Evolutionary conservation across 2,797 vertebrate genomes (phyloP).

Genomic region (Pelodytes ibericus): DNA sequence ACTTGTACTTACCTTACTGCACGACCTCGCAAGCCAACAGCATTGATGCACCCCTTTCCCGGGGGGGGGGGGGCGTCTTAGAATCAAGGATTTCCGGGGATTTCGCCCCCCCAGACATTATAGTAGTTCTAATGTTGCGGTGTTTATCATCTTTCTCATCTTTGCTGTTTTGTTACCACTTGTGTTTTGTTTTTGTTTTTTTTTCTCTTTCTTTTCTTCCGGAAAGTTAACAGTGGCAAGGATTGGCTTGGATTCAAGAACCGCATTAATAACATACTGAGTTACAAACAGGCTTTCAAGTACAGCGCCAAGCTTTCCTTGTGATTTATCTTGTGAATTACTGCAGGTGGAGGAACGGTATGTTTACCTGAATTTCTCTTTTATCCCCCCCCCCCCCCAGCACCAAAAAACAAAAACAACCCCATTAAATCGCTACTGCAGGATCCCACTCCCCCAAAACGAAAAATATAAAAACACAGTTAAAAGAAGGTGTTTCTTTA

Average conservation of each 20-base stretch:
- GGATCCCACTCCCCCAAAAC: too few relatives aligned
- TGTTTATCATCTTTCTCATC: neutral
- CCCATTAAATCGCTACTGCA: too few relatives aligned
- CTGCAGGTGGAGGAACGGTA: slow-evolving; percentile 10
- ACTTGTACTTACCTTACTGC: too few relatives aligned
- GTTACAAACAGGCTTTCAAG: slow-evolving; percentile 34
- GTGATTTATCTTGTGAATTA: slow-evolving; percentile 18
- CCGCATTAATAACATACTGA: slow-evolving; percentile 5
- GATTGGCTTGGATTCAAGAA: slow-evolving; percentile 39
- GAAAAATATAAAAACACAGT: too few relatives aligned
- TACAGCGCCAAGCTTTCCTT: neutral
- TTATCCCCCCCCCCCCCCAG: neutral
- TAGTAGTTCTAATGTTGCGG: too few relatives aligned
- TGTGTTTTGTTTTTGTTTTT: slow-evolving; percentile 2
- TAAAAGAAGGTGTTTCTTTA: too few relatives aligned
- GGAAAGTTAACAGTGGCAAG: slow-evolving; percentile 1
- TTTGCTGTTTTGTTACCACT: neutral
- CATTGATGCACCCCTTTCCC: too few relatives aligned
- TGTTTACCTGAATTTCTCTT: neutral
- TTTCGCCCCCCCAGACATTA: too few relatives aligned
- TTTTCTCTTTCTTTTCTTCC: too few relatives aligned
- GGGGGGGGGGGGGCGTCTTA: too few relatives aligned
- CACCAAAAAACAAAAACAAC: neutral
- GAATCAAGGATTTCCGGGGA: too few relatives aligned
- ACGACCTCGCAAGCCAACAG: too few relatives aligned